Evolutionary conservation across 1,140 invertebrate genomes (phyloP).

Genomic region (Drosophila novamexicana): DNA sequence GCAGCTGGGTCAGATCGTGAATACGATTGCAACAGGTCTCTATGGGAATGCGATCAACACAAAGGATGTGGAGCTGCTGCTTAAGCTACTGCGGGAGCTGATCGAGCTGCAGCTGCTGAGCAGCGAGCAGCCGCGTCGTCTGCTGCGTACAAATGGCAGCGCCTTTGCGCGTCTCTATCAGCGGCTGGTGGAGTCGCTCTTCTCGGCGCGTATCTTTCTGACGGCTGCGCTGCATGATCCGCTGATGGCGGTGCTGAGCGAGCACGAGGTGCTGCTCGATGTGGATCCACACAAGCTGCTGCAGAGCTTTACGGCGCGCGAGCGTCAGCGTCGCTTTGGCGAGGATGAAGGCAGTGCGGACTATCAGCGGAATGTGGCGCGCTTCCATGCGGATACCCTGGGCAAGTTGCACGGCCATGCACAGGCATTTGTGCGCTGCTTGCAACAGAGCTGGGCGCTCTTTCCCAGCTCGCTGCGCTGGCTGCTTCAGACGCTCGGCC

Average conservation of each 20-base stretch:
- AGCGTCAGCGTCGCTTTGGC: constrained; percentile 89
- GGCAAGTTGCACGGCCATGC: constrained; percentile 92
- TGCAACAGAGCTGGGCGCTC: constrained; percentile 94
- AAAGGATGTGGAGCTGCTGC: constrained; percentile 92
- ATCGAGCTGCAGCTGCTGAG: constrained; percentile 93
- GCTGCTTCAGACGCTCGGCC: constrained; percentile 91
- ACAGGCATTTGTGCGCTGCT: constrained; percentile 92
- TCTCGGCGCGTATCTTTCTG: constrained; percentile 96
- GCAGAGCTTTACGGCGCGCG: constrained; percentile 84
- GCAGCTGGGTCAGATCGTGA: constrained; percentile 88
- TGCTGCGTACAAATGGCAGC: constrained; percentile 93
- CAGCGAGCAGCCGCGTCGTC: constrained; percentile 92
- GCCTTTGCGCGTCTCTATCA: constrained; percentile 96
- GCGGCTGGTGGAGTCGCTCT: constrained; percentile 94
- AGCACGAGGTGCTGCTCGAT: constrained; percentile 96
- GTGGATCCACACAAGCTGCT: constrained; percentile 95
- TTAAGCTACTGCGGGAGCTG: constrained; percentile 91
- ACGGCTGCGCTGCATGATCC: constrained; percentile 96
- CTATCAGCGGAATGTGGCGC: constrained; percentile 89
- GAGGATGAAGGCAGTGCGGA: constrained; percentile 87
- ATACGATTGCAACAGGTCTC: constrained; percentile 91
- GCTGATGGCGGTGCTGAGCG: constrained; percentile 95
- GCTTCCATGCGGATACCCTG: constrained; percentile 92
- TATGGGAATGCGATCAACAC: constrained; percentile 92
- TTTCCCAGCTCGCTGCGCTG: constrained; percentile 94